Evolutionary conservation across 1,140 invertebrate species (phyloP), one percentile per base, ranked within the genome.

Genomic region (Pectinophora gossypiella): DNA sequence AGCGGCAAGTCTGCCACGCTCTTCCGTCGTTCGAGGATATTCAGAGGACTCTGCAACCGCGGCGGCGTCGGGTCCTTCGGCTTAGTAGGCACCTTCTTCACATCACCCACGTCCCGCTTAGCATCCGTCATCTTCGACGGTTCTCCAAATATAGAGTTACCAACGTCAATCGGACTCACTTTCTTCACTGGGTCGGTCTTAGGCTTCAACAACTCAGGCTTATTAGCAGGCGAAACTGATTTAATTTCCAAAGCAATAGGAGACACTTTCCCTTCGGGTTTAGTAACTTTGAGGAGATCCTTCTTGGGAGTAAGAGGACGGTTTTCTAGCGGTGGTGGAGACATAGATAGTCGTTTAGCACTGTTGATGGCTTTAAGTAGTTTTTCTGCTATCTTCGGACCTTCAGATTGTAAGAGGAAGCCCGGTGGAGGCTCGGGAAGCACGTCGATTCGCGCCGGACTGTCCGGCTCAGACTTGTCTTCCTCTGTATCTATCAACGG

Each of bases 331-430:
- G 79, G 79, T 0, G 85, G 81, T 5, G 85, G 81, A 0, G 84
- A 87, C 70, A 83, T 85, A 0, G 86, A 88, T 3, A 84, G 55
- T 36, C 80, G 66, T 53, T 87, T 89, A 12, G 87, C 87, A 43
- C 86, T 90, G 69, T 81, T 90, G 64, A 83, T 88, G 64, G 89
- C 90, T 68, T 90, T 89, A 3, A 91, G 73, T 3, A 91, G 78
- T 69, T 90, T 91, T 54, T 91, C 90, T 2, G 90, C 90, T 59
- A 91, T 91, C 56, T 90, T 91, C 10, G 89, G 89, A 3, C 85
- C 85, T 61, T 88, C 86, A 0, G 86, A 83, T 51, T 88, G 87
- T 19, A 89, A 61, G 1, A 87, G 59, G 61, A 88, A 89, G 1
- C 64, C 83, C 1, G 81, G 81, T 4, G 86, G 87, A 0, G 87